Evolutionary conservation across 2,113 vertebrate genomes (phyloP).

Genomic region (Pomatostomus ruficeps): DNA sequence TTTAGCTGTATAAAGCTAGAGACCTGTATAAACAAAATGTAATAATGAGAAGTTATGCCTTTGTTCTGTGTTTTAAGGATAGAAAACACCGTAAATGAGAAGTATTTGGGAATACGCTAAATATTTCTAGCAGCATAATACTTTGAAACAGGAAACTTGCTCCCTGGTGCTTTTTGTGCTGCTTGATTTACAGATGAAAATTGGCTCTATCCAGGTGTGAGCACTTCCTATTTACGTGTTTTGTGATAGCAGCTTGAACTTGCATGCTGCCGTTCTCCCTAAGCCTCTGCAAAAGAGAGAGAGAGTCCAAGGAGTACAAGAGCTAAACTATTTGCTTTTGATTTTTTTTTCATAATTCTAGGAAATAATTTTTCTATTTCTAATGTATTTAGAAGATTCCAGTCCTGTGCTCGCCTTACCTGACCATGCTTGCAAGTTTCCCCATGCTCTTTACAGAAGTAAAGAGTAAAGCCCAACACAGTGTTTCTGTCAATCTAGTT

Average conservation of each 20-base stretch:
- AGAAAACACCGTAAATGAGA: background rate
- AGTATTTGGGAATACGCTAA: background rate
- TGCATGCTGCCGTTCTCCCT: background rate
- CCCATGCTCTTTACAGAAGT: background rate
- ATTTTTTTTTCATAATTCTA: background rate
- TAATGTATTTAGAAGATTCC: background rate
- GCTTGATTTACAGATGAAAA: background rate
- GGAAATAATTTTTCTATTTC: background rate
- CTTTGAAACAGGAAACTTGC: background rate
- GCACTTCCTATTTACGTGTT: background rate
- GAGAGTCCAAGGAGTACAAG: background rate
- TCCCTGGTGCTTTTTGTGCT: background rate
- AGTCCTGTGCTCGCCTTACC: accelerated
- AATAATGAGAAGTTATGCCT: background rate
- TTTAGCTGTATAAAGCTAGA: background rate
- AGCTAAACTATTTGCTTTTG: background rate
- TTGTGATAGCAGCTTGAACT: background rate
- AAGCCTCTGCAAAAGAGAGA: background rate
- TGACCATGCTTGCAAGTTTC: background rate
- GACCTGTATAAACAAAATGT: background rate
- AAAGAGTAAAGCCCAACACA: background rate
- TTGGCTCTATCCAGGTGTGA: background rate
- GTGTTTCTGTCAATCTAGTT: background rate
- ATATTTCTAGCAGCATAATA: background rate
- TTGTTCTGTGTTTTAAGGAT: background rate